A percentile compares a stretch with the other conserved stretches of the same genome.
Conservation (phyloP, 2,888 invertebrate genomes). For the Metallyticus violacea region DNA sequence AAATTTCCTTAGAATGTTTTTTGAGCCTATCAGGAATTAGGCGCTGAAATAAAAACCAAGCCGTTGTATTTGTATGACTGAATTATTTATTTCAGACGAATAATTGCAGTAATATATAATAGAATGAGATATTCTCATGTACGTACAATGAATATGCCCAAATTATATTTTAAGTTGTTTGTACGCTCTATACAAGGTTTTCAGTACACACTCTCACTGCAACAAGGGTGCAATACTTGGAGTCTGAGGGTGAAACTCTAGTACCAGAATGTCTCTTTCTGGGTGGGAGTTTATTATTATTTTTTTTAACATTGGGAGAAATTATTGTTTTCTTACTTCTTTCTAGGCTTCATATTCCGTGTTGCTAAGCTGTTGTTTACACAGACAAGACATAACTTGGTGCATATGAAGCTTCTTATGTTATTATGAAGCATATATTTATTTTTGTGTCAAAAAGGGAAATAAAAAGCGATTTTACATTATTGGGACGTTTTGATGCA, state of each 20-base stretch:
- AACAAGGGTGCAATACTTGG: not conserved
- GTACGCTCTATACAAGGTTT: not conserved
- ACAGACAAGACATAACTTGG: conserved; percentile 13
- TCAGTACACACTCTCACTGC: not conserved
- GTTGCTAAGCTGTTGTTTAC: conserved; percentile 4
- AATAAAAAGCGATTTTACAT: not conserved
- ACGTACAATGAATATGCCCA: not conserved
- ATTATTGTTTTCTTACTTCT: no score
- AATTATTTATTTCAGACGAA: not conserved
- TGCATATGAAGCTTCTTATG: conserved; percentile 1
- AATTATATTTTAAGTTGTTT: not conserved
- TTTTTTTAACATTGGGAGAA: no score
- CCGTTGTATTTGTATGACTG: not conserved
- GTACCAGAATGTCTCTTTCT: not conserved
- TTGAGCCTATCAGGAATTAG: no score
- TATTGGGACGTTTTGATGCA: not conserved
- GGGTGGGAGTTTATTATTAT: no score
- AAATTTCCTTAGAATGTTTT: no score
- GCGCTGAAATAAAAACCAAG: not conserved
- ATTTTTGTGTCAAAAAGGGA: not conserved
- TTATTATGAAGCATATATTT: not conserved
- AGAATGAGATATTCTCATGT: not conserved
- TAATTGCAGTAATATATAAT: not conserved
- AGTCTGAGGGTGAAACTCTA: not conserved
- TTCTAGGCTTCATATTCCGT: not conserved